phyloP scores from a whole-genome alignment of 1,140 invertebrate genomes.

The Rhagoletis zephyria region DNA sequence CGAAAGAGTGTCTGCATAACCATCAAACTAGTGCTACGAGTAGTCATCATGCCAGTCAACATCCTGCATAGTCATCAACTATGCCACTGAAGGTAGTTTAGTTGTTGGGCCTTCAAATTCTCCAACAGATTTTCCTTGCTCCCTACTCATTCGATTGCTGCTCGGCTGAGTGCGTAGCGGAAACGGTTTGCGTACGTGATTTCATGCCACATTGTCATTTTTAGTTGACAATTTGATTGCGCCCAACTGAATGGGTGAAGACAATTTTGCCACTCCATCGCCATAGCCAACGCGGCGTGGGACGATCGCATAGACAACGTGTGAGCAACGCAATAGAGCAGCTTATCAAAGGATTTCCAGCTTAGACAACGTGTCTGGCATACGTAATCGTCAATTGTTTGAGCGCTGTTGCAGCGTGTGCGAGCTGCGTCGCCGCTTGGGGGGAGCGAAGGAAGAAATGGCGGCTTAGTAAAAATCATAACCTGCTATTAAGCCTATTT shows the following conservation, averaged over 20 bases:
- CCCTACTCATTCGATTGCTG: background rate
- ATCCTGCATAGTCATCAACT: conserved; percentile 9
- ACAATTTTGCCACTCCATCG: background rate
- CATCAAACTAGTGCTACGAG: background rate
- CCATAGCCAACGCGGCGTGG: too few relatives aligned
- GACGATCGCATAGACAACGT: background rate
- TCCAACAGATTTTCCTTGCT: background rate
- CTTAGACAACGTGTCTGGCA: conserved; percentile 48
- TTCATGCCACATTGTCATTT: conserved; percentile 51
- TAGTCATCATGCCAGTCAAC: conserved; percentile 22
- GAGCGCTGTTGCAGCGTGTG: background rate
- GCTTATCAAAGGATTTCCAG: conserved; percentile 52
- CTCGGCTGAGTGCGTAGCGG: conserved; percentile 24
- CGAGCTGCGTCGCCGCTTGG: too few relatives aligned
- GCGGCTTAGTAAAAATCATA: conserved; percentile 6
- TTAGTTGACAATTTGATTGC: conserved; percentile 52
- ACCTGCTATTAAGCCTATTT: conserved; percentile 49
- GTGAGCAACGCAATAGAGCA: conserved; percentile 26
- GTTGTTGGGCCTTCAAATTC: conserved; percentile 30
- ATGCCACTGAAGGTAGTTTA: conserved; percentile 28
- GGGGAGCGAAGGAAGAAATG: background rate
- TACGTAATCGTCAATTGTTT: conserved; percentile 49
- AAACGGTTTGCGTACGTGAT: conserved; percentile 52
- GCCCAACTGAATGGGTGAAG: conserved; percentile 30
- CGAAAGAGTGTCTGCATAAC: background rate